These are phyloP conservation scores for Caenorhabditis macrosperma DNA, from an alignment of 2,888 invertebrate species.

Conservation along the genomic window DNA sequence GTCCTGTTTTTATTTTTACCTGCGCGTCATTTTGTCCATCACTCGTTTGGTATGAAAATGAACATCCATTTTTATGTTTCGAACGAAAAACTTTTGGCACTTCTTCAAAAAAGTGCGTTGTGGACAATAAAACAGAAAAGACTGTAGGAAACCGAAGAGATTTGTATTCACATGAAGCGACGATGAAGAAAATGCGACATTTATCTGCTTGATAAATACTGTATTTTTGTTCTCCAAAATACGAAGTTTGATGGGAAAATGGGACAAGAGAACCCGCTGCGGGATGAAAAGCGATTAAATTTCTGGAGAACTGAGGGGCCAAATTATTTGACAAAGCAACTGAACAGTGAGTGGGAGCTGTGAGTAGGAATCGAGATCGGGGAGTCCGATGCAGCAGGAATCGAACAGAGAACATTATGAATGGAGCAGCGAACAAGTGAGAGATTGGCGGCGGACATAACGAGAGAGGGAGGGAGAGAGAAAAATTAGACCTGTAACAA, in stretches of 20 bases:
- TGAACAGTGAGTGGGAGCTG: slow-evolving; percentile 3
- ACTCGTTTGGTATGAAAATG: slow-evolving; percentile 12
- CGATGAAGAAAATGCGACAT: slow-evolving; percentile 24
- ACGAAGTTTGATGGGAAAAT: slow-evolving; percentile 2
- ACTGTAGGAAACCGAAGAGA: slow-evolving; percentile 44
- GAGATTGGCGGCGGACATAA: slow-evolving; percentile 9
- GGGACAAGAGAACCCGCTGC: slow-evolving; percentile 16
- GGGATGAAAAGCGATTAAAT: slow-evolving; percentile 31
- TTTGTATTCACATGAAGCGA: slow-evolving; percentile 18
- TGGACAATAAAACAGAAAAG: slow-evolving; percentile 1
- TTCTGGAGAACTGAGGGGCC: background rate
- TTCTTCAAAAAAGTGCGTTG: background rate
- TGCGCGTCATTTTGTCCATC: too few species aligned
- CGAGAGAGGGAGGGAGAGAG: background rate
- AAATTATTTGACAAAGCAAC: slow-evolving; percentile 7
- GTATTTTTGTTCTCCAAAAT: slow-evolving; percentile 4
- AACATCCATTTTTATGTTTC: slow-evolving; percentile 3
- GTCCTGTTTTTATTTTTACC: too few species aligned
- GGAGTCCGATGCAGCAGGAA: slow-evolving; percentile 25
- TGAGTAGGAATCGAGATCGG: slow-evolving; percentile 10
- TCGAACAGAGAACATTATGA: slow-evolving; percentile 20
- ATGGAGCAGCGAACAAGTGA: slow-evolving; percentile 10
- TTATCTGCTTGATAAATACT: slow-evolving; percentile 16
- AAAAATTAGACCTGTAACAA: slow-evolving; percentile 16
- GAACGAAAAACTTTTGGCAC: slow-evolving; percentile 2